phyloP scores from a whole-genome alignment of 2,888 invertebrate species.

The Drosophila mimica region DNA sequence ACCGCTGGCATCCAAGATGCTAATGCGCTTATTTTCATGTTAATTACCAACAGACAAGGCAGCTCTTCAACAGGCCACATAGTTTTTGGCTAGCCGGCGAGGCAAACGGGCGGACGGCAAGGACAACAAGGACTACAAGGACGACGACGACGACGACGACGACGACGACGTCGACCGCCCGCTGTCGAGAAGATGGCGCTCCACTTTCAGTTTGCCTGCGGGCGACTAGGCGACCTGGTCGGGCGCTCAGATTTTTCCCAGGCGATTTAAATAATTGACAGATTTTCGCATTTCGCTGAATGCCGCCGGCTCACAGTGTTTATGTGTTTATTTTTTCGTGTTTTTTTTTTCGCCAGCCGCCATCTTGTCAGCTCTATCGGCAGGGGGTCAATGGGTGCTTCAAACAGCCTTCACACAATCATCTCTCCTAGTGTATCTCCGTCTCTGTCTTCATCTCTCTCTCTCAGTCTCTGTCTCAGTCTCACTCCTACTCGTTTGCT shows the following conservation, averaged over 20 bases:
- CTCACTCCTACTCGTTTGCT: neutral
- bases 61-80: slow-evolving; percentile 37
- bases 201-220: slow-evolving; percentile 36
- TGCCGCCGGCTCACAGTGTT: slow-evolving; percentile 58
- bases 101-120: neutral
- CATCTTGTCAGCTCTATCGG: slow-evolving; percentile 42
- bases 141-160: slow-evolving; percentile 10
- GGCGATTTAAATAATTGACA: slow-evolving; percentile 80
- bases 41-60: slow-evolving; percentile 74
- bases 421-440: neutral
- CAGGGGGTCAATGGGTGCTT: slow-evolving; percentile 60
- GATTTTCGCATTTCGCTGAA: slow-evolving; percentile 64
- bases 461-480: neutral
- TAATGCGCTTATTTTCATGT: slow-evolving; percentile 77
- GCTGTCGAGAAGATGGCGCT: slow-evolving; percentile 14
- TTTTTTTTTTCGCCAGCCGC: slow-evolving; percentile 13
- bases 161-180: slow-evolving; percentile 22
- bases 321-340: slow-evolving; percentile 23
- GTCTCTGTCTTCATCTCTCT: neutral
- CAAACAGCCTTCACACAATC: neutral
- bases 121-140: slow-evolving; percentile 5
- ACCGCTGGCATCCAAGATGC: slow-evolving; percentile 58
- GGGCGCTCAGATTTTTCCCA: slow-evolving; percentile 61
- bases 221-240: slow-evolving; percentile 43
- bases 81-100: slow-evolving; percentile 30